Base-by-base conservation (phyloP, 2,113 vertebrate genomes). In the Cairina moschata region DNA sequence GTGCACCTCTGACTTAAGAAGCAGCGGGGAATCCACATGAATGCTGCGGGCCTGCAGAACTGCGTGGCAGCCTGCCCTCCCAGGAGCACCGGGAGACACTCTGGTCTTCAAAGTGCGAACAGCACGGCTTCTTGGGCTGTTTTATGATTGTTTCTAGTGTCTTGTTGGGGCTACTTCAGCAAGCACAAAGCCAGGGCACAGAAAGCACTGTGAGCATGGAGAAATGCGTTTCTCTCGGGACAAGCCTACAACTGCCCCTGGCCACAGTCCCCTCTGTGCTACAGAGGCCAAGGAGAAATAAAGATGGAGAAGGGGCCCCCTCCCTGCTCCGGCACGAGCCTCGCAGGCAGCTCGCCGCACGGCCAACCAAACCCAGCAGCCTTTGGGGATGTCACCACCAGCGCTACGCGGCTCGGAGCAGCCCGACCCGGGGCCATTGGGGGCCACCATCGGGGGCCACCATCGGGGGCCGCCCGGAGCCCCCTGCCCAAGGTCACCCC, bases 401-500 rank as follows among this genome's bases (percentile, higher is more conserved):
- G 73, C 20, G 13, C 0, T 22, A 50, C 11, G 7, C 13, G 18
- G 42, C 59, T 31, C 40, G 9, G 46, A 55, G 68, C 78, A 36
- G 44, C 52, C 31, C 28, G 5, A 28, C 28, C 34, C 21, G 38
- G 25, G 8, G 16, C 17, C 46, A 21, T 4, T 21, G 46, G 46
- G 46, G 20, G 46, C 46, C 46, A 11, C 46, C 46, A 48, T 10
- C 46, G 1, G 67, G 46, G 20, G 46, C 46, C 46, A 11, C 46
- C 46, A 48, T 10, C 46, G 1, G 67, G n/a, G n/a, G n/a, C n/a
- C n/a, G n/a, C 23, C 17, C 69, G 31, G 58, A 85, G 40, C 72
- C 87, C 65, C 42, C 71, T 83, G 46, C 59, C 69, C 92, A 94
- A 90, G 94, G 92, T 97, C 92, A 95, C 7, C 60, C 31, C 65